Percentiles rank a stretch among this genome's conserved stretches.
phyloP scores from a whole-genome alignment of 1,140 invertebrate genomes.

The Dendrolimus punctatus region DNA sequence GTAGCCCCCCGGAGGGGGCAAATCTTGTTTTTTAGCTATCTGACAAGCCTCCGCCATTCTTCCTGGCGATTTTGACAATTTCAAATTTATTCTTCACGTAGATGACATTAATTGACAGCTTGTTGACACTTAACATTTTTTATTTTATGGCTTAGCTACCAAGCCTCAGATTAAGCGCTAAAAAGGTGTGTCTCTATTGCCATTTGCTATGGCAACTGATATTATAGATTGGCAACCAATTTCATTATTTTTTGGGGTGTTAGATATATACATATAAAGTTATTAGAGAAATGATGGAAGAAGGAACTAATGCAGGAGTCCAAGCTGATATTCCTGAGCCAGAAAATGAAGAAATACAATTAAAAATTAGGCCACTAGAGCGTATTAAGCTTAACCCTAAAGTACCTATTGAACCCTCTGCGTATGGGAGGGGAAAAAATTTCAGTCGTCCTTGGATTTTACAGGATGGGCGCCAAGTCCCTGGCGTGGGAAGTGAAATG shows the following conservation, averaged over 20 bases:
- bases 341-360: conserved; percentile 28
- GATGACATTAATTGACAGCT: conserved; percentile 1
- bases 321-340: conserved; percentile 54
- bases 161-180: too few species aligned
- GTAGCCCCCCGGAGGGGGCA: conserved; percentile 90
- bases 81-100: too few species aligned
- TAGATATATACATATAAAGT: not conserved
- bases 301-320: conserved; percentile 23
- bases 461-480: conserved; percentile 48
- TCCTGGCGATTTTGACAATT: conserved; percentile 15
- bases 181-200: too few species aligned
- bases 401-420: conserved; percentile 50
- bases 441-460: conserved; percentile 59
- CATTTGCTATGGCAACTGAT: too few species aligned
- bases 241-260: too few species aligned
- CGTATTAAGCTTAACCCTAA: conserved; percentile 52
- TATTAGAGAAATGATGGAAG: conserved; percentile 7
- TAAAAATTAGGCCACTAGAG: conserved; percentile 53
- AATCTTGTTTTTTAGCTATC: conserved; percentile 79
- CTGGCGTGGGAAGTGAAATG: conserved; percentile 52
- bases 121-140: not conserved
- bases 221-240: too few species aligned
- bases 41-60: conserved; percentile 54
- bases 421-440: conserved; percentile 55
- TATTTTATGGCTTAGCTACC: too few species aligned